Base-by-base conservation (phyloP, 2,113 vertebrate genomes). In the Epinephelus lanceolatus region DNA sequence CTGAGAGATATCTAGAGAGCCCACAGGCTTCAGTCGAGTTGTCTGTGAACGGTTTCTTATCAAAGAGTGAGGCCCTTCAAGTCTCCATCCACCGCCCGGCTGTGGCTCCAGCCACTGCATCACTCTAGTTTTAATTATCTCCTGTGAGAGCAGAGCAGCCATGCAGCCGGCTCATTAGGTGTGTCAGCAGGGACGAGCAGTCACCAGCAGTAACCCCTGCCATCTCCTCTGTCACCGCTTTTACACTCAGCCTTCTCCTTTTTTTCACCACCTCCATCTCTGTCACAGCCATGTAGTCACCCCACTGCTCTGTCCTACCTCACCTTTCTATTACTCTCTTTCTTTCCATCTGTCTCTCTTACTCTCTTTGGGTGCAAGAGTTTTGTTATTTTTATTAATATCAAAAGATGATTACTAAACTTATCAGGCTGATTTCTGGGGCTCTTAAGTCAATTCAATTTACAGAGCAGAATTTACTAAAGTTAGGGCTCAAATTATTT, bases 1-100 rank as follows among this genome's bases (percentile, higher is more conserved):
- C 63, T 65, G 2, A 67, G 42, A 45, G 42, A 45, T 45, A 45
- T 12, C 42, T 42, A 42, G 14, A 71, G 71, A 70, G 65, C 60
- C 80, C 42, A 10, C 15, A 73, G 63, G 91, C 77, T 80, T 70
- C 51, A 83, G 91, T 80, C 83, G 81, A 80, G 86, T 88, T 57
- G 78, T 66, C 63, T 78, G 66, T 33, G 78, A 80, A 56, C 12
- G 5, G 49, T 47, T 55, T 53, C 78, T 75, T 88, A 87, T 89
- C 87, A 84, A 88, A 90, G 27, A 57, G 45, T 60, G 65, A 73
- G 76, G 70, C 19, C 47, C 52, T 70, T 62, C 75, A 57, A 13
- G 15, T 57, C 9, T 85, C 49, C 40, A 13, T 71, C 73, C 71
- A 7, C 18, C 18, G 5, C 47, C 60, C 12, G 19, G 61, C 61